Evolutionary conservation across 1,140 invertebrate genomes (phyloP).

Genomic region (Eubasilissa regina): DNA sequence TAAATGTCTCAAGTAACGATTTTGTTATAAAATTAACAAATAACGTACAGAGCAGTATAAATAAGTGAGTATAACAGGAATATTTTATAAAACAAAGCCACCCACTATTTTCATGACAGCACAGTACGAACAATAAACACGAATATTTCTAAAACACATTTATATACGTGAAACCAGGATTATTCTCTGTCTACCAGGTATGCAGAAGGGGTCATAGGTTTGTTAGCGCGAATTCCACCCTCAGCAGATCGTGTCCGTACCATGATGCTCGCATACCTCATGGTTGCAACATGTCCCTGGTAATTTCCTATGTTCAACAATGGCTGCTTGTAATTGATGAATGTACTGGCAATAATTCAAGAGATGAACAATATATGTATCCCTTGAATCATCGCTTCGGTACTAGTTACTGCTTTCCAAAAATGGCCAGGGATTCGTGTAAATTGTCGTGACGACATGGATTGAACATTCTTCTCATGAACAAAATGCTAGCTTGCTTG

Average conservation of each 20-base stretch:
- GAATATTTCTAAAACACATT: no score
- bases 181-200: constrained; percentile 16
- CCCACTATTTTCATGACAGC: no score
- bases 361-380: neutral
- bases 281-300: constrained; percentile 15
- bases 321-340: constrained; percentile 12
- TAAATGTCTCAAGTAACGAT: no score
- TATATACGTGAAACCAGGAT: neutral
- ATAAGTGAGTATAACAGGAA: no score
- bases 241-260: constrained; percentile 2
- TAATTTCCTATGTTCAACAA: constrained; percentile 24
- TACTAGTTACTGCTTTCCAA: neutral
- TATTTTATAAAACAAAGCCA: no score
- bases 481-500: neutral
- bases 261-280: constrained; percentile 8
- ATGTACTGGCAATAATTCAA: constrained; percentile 1
- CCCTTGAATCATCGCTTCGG: neutral
- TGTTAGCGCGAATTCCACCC: constrained; percentile 19
- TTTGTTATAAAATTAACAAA: no score
- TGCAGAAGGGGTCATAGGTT: constrained; percentile 9
- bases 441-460: constrained; percentile 1
- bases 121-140: no score
- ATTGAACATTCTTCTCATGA: neutral
- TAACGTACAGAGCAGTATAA: no score
- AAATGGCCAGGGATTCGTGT: neutral